These are phyloP conservation scores for Diachasma alloeum DNA, from an alignment of 1,140 invertebrate species.

Conservation along the genomic window DNA sequence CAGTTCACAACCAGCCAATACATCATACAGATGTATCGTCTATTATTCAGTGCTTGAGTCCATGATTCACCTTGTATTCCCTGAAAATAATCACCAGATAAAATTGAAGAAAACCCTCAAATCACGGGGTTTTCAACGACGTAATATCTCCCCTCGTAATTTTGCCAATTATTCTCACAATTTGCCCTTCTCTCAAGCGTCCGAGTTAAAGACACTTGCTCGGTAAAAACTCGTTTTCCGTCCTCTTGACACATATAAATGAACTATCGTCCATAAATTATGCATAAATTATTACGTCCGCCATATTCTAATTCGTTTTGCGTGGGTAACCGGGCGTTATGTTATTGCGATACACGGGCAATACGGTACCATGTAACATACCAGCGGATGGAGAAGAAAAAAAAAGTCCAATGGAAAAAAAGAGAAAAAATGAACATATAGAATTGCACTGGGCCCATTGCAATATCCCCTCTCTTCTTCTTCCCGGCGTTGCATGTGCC, in stretches of 20 bases:
- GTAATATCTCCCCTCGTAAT: not conserved
- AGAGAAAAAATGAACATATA: not conserved
- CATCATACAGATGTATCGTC: not conserved
- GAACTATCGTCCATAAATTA: slow-evolving; percentile 41
- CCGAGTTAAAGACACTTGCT: slow-evolving; percentile 1
- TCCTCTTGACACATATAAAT: slow-evolving; percentile 47
- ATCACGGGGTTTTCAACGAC: not conserved
- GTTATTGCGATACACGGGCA: slow-evolving; percentile 20
- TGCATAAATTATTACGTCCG: slow-evolving; percentile 48
- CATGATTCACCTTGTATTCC: not conserved
- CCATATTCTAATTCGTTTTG: slow-evolving; percentile 51
- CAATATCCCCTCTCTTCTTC: slow-evolving; percentile 4
- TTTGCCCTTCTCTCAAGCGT: not conserved
- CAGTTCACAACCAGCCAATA: not conserved
- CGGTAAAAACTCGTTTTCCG: slow-evolving; percentile 30
- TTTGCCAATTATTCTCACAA: slow-evolving; percentile 1
- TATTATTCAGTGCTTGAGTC: not conserved
- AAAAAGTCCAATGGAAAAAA: not conserved
- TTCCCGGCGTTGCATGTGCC: not conserved
- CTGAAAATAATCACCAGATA: too few relatives aligned
- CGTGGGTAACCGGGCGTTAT: slow-evolving; percentile 42
- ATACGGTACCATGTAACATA: not conserved
- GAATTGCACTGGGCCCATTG: not conserved
- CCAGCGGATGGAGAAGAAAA: not conserved
- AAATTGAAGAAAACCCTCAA: too few relatives aligned